Percentiles rank a stretch among this genome's conserved stretches.
Evolutionary conservation across 2,888 invertebrate genomes (phyloP).

Genomic region (Erpobdella octoculata): DNA sequence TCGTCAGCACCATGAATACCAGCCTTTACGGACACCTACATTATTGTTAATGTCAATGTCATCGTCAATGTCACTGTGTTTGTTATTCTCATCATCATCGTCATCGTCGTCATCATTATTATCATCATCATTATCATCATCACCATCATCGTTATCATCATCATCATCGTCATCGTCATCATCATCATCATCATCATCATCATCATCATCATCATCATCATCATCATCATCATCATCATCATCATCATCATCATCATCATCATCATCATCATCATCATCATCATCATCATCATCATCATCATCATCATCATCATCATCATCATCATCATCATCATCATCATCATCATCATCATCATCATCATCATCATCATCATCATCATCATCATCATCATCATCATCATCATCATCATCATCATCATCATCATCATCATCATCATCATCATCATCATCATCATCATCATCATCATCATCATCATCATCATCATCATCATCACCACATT

Average conservation of each 20-base stretch:
- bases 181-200: conserved; percentile 19
- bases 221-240: conserved; percentile 20
- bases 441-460: conserved; percentile 22
- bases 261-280: conserved; percentile 13
- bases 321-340: conserved; percentile 17
- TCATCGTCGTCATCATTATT: neutral
- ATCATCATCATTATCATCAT: conserved; percentile 8
- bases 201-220: conserved; percentile 23
- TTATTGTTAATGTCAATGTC: neutral
- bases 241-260: conserved; percentile 12
- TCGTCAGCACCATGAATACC: neutral
- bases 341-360: conserved; percentile 14
- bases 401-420: conserved; percentile 5
- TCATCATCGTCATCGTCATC: conserved; percentile 10
- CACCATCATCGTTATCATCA: conserved; percentile 10
- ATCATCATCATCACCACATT: too few relatives aligned
- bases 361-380: conserved; percentile 11
- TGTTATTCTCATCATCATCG: conserved; percentile 14
- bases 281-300: conserved; percentile 19
- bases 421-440: conserved; percentile 16
- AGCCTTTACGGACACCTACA: neutral
- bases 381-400: conserved; percentile 17
- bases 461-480: conserved; percentile 21
- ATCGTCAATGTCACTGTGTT: neutral
- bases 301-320: conserved; percentile 23